A percentile compares a stretch with the other conserved stretches of the same genome.
These are phyloP conservation scores for Gortyna flavago DNA, from an alignment of 2,888 invertebrate genomes.

Conservation along the genomic window DNA sequence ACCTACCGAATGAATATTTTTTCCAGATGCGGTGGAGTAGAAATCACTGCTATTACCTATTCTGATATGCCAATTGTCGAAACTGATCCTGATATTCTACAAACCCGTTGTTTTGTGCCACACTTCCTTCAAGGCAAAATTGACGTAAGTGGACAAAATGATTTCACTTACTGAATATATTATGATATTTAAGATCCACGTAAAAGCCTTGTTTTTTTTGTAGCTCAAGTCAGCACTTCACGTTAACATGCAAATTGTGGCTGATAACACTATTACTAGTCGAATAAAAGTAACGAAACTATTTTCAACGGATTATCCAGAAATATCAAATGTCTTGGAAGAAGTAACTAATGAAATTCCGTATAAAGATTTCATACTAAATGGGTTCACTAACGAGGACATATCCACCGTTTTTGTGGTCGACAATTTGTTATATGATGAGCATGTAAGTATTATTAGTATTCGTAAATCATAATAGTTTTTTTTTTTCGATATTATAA, in stretches of 20 bases:
- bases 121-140: conserved; percentile 37
- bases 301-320: conserved; percentile 53
- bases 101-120: conserved; percentile 40
- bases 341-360: conserved; percentile 57
- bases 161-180: background rate
- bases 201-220: conserved; percentile 32
- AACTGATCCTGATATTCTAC: conserved; percentile 42
- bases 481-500: too few relatives aligned
- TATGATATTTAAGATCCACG: background rate
- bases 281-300: conserved; percentile 66
- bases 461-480: background rate
- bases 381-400: conserved; percentile 28
- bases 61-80: conserved; percentile 20
- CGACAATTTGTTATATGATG: conserved; percentile 69
- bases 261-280: conserved; percentile 67
- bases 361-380: conserved; percentile 39
- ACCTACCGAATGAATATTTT: background rate
- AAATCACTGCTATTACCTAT: conserved; percentile 18
- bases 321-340: conserved; percentile 47
- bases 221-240: conserved; percentile 73
- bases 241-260: conserved; percentile 75
- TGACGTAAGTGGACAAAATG: conserved; percentile 23
- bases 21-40: conserved; percentile 52
- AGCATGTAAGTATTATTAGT: conserved; percentile 67
- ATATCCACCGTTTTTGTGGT: conserved; percentile 66